A percentile compares a stretch with the other conserved stretches of the same genome.
Evolutionary conservation across 2,888 invertebrate species (phyloP).

Genomic region (Marronus borbonicus): DNA sequence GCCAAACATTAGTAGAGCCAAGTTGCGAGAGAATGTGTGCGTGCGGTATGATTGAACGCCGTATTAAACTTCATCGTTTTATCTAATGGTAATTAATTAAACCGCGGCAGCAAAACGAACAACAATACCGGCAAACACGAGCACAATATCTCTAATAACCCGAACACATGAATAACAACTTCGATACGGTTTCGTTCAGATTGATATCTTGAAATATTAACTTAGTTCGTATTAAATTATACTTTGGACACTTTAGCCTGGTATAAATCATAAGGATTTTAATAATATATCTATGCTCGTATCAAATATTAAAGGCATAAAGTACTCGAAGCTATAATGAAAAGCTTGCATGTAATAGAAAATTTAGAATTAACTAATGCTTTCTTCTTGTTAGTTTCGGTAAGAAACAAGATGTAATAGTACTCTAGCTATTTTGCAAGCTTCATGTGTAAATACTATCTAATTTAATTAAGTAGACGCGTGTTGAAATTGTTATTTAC

Average conservation of each 20-base stretch:
- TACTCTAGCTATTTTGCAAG: no score
- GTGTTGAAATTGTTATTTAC: no score
- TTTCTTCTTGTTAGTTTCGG: no score
- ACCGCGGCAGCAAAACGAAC: conserved; percentile 47
- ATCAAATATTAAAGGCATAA: background rate
- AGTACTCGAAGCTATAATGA: no score
- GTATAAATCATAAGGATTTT: conserved; percentile 51
- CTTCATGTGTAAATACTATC: no score
- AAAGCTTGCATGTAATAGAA: no score
- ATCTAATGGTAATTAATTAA: conserved; percentile 52
- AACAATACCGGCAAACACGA: conserved; percentile 49
- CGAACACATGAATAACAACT: conserved; percentile 53
- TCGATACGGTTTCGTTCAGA: conserved; percentile 53
- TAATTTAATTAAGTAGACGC: no score
- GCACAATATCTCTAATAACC: conserved; percentile 54
- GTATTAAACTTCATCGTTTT: conserved; percentile 50
- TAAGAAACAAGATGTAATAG: no score
- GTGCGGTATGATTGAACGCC: conserved; percentile 47
- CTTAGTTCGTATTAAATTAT: conserved; percentile 52
- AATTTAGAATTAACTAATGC: no score
- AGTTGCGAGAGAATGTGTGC: background rate
- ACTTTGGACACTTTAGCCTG: conserved; percentile 51
- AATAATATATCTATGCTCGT: conserved; percentile 32
- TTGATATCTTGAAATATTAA: conserved; percentile 57
- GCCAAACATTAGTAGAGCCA: conserved; percentile 5